Evolutionary conservation across 2,113 vertebrate genomes (phyloP).

Genomic region (Oenanthe melanoleuca): DNA sequence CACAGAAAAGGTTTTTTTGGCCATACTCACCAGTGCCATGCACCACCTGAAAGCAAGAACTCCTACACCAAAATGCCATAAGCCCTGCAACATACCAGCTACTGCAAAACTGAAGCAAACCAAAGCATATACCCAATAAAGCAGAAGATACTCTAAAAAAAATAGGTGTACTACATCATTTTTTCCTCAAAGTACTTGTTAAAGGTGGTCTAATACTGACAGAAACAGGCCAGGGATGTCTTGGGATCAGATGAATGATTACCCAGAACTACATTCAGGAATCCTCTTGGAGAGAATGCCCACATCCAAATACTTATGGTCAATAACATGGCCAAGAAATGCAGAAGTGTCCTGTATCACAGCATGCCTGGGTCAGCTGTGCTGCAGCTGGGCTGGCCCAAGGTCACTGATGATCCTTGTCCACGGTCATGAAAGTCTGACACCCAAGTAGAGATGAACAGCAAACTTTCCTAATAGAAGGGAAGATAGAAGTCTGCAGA

Average conservation of each 20-base stretch:
- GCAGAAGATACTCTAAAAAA: neutral
- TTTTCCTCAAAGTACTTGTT: neutral
- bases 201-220: neutral
- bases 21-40: neutral
- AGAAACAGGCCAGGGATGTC: neutral
- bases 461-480: neutral
- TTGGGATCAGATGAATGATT: neutral
- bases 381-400: neutral
- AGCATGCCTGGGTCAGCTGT: neutral
- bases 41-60: neutral
- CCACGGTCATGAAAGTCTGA: neutral
- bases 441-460: neutral
- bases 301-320: neutral
- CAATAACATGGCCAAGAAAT: neutral
- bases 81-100: neutral
- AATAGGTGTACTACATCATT: accelerated
- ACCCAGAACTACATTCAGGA: neutral
- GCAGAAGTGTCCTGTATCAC: neutral
- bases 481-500: neutral
- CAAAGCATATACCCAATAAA: neutral
- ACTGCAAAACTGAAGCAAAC: neutral
- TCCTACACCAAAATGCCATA: neutral
- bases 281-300: neutral
- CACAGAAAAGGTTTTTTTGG: neutral
- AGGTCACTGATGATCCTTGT: neutral